Evolutionary conservation across 2,113 vertebrate species (phyloP).

Genomic region (Etheostoma spectabile): DNA sequence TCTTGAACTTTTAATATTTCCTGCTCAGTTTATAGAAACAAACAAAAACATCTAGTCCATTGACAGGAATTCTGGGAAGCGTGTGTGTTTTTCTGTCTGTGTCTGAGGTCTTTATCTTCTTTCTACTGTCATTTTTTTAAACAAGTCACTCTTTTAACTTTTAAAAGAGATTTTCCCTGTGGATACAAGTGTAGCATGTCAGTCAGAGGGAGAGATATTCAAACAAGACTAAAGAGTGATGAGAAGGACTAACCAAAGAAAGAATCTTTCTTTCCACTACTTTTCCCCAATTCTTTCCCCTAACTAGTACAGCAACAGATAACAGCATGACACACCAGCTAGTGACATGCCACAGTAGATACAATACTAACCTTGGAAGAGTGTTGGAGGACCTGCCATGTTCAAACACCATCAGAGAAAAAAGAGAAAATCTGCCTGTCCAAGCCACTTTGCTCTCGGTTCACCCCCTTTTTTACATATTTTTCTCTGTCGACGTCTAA

Average conservation of each 20-base stretch:
- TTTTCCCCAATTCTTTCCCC: background rate
- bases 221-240: conserved; percentile 1
- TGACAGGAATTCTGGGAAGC: background rate
- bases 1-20: background rate
- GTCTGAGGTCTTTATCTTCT: background rate
- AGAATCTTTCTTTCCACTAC: background rate
- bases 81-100: background rate
- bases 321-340: conserved; percentile 16
- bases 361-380: background rate
- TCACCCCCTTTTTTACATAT: conserved; percentile 38
- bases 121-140: conserved; percentile 13
- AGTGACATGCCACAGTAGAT: background rate
- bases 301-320: background rate
- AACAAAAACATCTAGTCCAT: background rate
- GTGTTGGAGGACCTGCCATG: background rate
- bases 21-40: background rate
- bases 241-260: conserved; percentile 1
- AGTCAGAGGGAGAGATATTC: conserved; percentile 13
- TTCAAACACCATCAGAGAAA: background rate
- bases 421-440: background rate
- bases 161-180: conserved; percentile 43
- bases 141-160: conserved; percentile 18
- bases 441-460: conserved; percentile 6
- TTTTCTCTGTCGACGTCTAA: conserved; percentile 62
- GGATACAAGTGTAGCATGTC: conserved; percentile 38